A percentile compares a stretch with the other conserved stretches of the same genome.
Evolutionary conservation across 2,113 vertebrate species (phyloP).

Genomic region (Atlantisia rogersi): DNA sequence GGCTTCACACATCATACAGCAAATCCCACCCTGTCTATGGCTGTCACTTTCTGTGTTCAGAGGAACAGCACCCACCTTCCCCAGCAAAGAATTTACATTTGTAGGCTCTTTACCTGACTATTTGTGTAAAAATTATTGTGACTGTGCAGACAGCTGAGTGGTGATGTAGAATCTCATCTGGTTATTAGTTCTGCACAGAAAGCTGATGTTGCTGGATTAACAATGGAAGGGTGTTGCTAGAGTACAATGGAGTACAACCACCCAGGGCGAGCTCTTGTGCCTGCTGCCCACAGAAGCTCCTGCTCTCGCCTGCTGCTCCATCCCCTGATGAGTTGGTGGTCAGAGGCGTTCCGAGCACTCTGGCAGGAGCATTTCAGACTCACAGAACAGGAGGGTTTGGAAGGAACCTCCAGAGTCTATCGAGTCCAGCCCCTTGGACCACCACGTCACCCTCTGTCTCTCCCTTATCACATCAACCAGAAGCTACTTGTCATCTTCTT

Average conservation of each 20-base stretch:
- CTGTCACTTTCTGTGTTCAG: not conserved
- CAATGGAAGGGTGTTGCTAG: not conserved
- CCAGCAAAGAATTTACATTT: not conserved
- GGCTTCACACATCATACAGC: not conserved
- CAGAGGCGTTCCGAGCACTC: rapidly evolving
- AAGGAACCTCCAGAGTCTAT: too few relatives aligned
- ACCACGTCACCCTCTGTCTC: not conserved
- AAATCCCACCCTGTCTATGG: not conserved
- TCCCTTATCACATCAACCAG: not conserved
- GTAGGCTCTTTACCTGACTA: not conserved
- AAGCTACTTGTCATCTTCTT: not conserved
- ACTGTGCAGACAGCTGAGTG: not conserved
- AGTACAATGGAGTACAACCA: not conserved
- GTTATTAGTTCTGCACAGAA: not conserved
- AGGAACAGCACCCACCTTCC: not conserved
- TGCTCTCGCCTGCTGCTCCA: not conserved
- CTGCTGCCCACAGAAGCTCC: rapidly evolving
- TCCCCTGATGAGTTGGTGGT: not conserved
- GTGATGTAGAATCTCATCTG: not conserved
- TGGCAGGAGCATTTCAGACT: not conserved
- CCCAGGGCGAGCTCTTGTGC: rapidly evolving
- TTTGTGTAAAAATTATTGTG: not conserved
- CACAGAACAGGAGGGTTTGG: too few relatives aligned
- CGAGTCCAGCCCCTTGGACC: not conserved
- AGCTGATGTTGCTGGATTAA: not conserved